These are phyloP conservation scores for Patagioenas fasciata DNA, from an alignment of 2,113 vertebrate species.

Conservation along the genomic window DNA sequence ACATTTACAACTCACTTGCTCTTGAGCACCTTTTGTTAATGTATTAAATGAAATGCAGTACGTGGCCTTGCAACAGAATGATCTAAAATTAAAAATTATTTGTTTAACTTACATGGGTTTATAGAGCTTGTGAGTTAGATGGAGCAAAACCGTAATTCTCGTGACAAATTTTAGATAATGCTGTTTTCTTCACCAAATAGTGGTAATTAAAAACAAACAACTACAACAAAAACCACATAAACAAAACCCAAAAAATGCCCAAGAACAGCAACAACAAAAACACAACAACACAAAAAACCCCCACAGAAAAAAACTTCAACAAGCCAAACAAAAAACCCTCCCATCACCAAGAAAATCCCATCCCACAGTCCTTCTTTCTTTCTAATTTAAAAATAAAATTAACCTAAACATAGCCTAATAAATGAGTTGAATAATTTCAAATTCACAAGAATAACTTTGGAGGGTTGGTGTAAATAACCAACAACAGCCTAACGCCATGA, in stretches of 20 bases:
- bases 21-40: slow-evolving; percentile 42
- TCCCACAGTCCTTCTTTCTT: neutral
- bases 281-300: too few relatives aligned
- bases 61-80: neutral
- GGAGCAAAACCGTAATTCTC: neutral
- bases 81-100: neutral
- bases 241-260: too few relatives aligned
- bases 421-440: neutral
- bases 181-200: neutral
- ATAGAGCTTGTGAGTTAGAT: neutral
- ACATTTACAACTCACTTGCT: slow-evolving; percentile 5
- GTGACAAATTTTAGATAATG: neutral
- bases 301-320: too few relatives aligned
- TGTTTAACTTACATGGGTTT: neutral
- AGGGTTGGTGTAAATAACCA: neutral
- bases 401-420: neutral
- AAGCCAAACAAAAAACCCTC: too few relatives aligned
- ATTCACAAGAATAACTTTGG: neutral
- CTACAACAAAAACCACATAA: neutral
- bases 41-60: neutral
- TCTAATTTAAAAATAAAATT: neutral
- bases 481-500: neutral
- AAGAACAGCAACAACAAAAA: neutral
- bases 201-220: neutral
- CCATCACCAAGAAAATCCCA: neutral